These are phyloP conservation scores for Gephyroberyx darwinii DNA, from an alignment of 2,797 vertebrate genomes.

Conservation along the genomic window DNA sequence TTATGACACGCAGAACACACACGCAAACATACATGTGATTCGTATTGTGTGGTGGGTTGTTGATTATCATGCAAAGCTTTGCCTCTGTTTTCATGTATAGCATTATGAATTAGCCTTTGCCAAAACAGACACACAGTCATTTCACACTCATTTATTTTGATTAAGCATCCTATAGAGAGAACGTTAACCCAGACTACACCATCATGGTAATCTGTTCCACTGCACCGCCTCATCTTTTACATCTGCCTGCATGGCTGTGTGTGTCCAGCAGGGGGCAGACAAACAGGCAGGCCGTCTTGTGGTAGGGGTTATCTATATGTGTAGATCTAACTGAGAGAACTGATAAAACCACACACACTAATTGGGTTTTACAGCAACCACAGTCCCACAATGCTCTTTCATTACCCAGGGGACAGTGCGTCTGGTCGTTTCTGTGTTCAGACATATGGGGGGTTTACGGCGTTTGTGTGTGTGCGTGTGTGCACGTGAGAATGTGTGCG, in stretches of 20 bases:
- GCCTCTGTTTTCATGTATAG: slow-evolving; percentile 38
- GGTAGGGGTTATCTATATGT: slow-evolving; percentile 67
- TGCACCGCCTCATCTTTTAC: slow-evolving; percentile 2
- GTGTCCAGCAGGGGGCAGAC: slow-evolving; percentile 77
- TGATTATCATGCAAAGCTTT: background rate
- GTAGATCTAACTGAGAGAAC: slow-evolving; percentile 64
- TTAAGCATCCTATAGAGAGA: slow-evolving; percentile 41
- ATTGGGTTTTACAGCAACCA: slow-evolving; percentile 80
- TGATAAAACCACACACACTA: slow-evolving; percentile 75
- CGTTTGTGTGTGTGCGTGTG: slow-evolving; percentile 22
- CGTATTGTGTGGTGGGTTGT: background rate
- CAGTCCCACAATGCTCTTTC: slow-evolving; percentile 73
- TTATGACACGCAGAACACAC: slow-evolving; percentile 15
- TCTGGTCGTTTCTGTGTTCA: slow-evolving; percentile 67
- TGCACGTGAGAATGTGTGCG: slow-evolving; percentile 14
- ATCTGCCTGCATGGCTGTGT: slow-evolving; percentile 32
- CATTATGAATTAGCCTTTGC: slow-evolving; percentile 15
- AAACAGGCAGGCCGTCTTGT: slow-evolving; percentile 37
- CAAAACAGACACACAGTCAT: slow-evolving; percentile 27
- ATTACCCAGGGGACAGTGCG: slow-evolving; percentile 77
- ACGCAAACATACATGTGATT: slow-evolving; percentile 25
- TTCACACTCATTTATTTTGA: slow-evolving; percentile 44
- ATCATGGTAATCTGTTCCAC: slow-evolving; percentile 27
- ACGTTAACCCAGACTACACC: slow-evolving; percentile 39
- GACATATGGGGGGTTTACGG: slow-evolving; percentile 49